Percentiles rank a stretch among this genome's conserved stretches.
Conservation (phyloP, 2,797 vertebrate genomes). For the Falco biarmicus region DNA sequence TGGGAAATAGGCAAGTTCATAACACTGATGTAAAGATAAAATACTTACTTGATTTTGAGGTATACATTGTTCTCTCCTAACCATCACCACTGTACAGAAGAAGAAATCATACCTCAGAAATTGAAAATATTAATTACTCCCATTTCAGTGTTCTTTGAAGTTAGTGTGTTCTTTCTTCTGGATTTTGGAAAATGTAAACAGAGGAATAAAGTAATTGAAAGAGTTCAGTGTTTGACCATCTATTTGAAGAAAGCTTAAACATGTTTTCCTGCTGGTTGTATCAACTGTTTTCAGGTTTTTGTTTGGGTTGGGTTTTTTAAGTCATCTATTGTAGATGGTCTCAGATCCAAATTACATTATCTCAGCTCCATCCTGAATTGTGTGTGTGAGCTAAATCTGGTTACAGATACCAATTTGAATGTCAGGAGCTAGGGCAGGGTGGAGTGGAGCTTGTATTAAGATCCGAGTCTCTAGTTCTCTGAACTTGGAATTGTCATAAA, state of each 20-base stretch:
- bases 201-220: background rate
- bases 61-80: background rate
- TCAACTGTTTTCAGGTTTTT: background rate
- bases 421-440: background rate
- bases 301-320: background rate
- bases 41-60: background rate
- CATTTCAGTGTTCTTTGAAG: background rate
- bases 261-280: background rate
- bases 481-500: background rate
- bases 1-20: background rate
- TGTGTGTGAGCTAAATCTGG: background rate
- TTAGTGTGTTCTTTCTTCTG: background rate
- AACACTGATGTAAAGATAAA: background rate
- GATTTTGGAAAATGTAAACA: background rate
- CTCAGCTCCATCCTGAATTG: conserved; percentile 2
- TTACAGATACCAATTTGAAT: conserved; percentile 39
- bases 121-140: background rate
- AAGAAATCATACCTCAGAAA: background rate
- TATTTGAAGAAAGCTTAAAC: background rate
- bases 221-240: background rate
- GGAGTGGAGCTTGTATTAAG: background rate
- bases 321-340: background rate
- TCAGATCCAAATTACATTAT: conserved; percentile 3
- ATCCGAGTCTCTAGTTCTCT: background rate
- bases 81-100: background rate